phyloP scores from a whole-genome alignment of 2,888 invertebrate genomes.

The Lapara coniferarum region DNA sequence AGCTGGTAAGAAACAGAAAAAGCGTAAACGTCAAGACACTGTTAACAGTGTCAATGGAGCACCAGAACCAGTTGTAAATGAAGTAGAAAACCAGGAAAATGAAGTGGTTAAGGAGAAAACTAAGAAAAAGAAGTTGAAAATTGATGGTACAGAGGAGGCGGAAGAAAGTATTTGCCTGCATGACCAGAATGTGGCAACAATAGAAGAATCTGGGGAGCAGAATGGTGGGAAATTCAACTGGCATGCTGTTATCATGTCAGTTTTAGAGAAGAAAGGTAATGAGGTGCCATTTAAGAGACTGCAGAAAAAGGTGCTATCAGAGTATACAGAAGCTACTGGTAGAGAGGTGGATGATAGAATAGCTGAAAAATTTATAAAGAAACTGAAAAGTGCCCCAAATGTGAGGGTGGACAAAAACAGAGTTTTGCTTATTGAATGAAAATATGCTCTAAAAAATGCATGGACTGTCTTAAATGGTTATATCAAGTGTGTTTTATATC shows the following conservation, averaged over 20 bases:
- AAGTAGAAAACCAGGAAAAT: constrained; percentile 35
- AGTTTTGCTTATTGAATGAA: constrained; percentile 71
- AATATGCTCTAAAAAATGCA: constrained; percentile 13
- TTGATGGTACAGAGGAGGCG: constrained; percentile 57
- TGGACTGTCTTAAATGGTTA: constrained; percentile 4
- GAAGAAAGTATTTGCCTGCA: constrained; percentile 71
- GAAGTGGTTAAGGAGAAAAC: constrained; percentile 50
- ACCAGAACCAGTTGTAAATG: constrained; percentile 43
- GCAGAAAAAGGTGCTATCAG: constrained; percentile 88
- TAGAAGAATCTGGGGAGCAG: constrained; percentile 56
- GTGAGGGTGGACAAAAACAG: constrained; percentile 85
- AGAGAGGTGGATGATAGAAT: constrained; percentile 85
- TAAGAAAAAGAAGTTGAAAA: constrained; percentile 69
- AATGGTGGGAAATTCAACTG: constrained; percentile 75
- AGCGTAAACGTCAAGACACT: constrained; percentile 73
- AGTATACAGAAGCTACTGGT: constrained; percentile 82
- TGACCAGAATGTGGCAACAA: constrained; percentile 77
- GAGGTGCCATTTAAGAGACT: constrained; percentile 89
- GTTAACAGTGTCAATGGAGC: constrained; percentile 53
- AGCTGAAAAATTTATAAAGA: constrained; percentile 88
- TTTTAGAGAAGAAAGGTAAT: constrained; percentile 82
- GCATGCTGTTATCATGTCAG: constrained; percentile 76
- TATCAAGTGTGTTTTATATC: neutral
- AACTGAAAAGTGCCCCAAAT: constrained; percentile 86
- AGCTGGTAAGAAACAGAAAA: constrained; percentile 68